These are phyloP conservation scores for Vidua chalybeata DNA, from an alignment of 2,113 vertebrate species.

Conservation along the genomic window DNA sequence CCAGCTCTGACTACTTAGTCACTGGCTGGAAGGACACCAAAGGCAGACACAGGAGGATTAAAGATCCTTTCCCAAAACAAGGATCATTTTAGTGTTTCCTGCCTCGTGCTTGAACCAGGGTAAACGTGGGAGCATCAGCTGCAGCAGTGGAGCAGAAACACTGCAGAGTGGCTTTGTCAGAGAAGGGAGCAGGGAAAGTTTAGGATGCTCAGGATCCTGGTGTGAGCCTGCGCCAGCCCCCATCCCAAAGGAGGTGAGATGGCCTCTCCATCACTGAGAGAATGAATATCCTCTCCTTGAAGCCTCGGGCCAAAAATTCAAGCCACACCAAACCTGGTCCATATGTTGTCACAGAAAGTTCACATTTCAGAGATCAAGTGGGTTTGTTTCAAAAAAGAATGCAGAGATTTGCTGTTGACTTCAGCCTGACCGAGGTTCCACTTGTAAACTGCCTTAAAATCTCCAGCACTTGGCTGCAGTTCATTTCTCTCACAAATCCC, in stretches of 20 bases:
- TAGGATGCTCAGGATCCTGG: background rate
- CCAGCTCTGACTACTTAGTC: background rate
- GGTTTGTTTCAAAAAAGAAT: background rate
- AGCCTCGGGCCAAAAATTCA: background rate
- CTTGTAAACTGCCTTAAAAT: background rate
- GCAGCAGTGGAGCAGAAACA: background rate
- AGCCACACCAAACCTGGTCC: background rate
- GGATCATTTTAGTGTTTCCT: background rate
- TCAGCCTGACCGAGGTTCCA: background rate
- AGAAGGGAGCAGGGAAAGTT: background rate
- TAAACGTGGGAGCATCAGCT: background rate
- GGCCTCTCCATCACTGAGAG: background rate
- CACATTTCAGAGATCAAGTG: background rate
- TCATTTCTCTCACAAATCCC: conserved; percentile 37
- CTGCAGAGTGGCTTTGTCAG: background rate
- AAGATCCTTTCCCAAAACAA: background rate
- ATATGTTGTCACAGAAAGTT: background rate
- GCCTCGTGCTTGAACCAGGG: background rate
- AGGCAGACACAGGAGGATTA: background rate
- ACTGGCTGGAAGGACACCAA: background rate
- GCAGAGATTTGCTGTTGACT: background rate
- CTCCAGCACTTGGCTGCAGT: background rate
- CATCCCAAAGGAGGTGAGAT: background rate
- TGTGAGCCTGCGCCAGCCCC: background rate
- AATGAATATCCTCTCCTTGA: background rate